These are phyloP conservation scores for Cydia amplana DNA, from an alignment of 1,140 invertebrate genomes.

Conservation along the genomic window DNA sequence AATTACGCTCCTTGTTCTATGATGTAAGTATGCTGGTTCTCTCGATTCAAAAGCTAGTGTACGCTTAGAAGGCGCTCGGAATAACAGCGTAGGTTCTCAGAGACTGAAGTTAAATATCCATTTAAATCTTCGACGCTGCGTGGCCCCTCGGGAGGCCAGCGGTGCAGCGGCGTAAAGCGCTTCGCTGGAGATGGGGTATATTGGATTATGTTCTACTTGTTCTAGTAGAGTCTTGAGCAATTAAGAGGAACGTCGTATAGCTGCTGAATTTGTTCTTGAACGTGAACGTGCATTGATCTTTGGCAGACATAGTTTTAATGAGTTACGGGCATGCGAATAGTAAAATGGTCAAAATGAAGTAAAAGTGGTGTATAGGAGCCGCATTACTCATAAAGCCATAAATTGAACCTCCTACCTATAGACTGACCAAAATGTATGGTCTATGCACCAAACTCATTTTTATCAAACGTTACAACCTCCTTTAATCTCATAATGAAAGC, in stretches of 20 bases:
- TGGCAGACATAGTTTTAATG: background rate
- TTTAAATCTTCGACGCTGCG: slow-evolving; percentile 75
- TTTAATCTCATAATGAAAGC: background rate
- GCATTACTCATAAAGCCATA: no score
- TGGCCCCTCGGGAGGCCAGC: slow-evolving; percentile 56
- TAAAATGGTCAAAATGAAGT: no score
- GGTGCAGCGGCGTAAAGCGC: slow-evolving; percentile 65
- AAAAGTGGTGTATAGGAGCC: no score
- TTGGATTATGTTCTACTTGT: slow-evolving; percentile 28
- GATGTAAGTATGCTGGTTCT: background rate
- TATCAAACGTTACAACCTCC: no score
- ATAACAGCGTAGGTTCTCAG: slow-evolving; percentile 52
- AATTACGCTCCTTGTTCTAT: no score
- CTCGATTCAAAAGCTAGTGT: background rate
- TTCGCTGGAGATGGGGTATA: slow-evolving; percentile 36
- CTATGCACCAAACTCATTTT: no score
- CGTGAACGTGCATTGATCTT: background rate
- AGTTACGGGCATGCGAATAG: no score
- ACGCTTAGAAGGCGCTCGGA: background rate
- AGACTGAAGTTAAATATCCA: slow-evolving; percentile 79
- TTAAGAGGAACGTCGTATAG: background rate
- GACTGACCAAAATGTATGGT: no score
- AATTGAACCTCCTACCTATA: no score
- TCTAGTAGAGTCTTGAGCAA: slow-evolving; percentile 15
- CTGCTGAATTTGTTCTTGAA: background rate